Conservation (phyloP, 2,113 vertebrate genomes). For the Callithrix jacchus region DNA sequence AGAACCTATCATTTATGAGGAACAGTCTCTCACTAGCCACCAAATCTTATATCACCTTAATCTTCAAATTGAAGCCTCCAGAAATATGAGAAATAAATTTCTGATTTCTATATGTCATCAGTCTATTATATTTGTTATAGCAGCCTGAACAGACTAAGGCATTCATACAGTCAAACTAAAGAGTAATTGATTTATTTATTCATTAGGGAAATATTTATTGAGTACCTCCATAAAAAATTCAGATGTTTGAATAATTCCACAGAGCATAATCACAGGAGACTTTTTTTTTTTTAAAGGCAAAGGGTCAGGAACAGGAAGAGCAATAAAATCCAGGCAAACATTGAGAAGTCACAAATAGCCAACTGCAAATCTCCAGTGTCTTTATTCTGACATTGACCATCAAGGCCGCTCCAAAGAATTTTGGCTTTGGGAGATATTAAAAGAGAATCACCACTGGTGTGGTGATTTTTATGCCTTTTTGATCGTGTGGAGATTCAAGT, state of each 20-base stretch:
- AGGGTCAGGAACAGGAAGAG: neutral
- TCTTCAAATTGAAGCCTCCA: neutral
- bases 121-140: neutral
- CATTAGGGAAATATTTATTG: neutral
- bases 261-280: neutral
- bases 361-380: neutral
- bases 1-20: neutral
- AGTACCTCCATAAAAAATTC: neutral
- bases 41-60: neutral
- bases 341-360: neutral
- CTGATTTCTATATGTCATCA: neutral
- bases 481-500: neutral
- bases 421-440: neutral
- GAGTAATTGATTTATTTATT: neutral
- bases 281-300: neutral
- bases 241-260: neutral
- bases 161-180: neutral
- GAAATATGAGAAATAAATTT: neutral
- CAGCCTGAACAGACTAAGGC: neutral
- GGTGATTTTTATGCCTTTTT: neutral
- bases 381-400: neutral
- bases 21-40: too few species aligned
- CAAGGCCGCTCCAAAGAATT: neutral
- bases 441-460: neutral
- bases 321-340: neutral